Conservation (phyloP, 2,888 invertebrate genomes). For the Mylabris sibirica region DNA sequence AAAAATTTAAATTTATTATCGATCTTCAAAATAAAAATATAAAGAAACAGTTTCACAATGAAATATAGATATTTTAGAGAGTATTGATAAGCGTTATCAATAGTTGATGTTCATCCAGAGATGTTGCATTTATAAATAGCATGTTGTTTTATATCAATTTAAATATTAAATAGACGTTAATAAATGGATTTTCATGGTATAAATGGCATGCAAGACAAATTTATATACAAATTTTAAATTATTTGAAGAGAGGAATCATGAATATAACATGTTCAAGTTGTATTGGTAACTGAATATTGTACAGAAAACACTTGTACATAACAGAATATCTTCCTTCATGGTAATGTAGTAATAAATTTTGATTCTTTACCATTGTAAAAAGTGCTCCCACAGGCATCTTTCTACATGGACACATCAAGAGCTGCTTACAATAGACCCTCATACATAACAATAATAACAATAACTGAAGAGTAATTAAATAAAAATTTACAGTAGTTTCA, state of each 20-base stretch:
- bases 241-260: background rate
- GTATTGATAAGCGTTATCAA: background rate
- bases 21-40: background rate
- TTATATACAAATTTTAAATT: background rate
- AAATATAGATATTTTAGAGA: background rate
- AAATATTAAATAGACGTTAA: background rate
- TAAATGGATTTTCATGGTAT: background rate
- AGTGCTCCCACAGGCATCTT: no score
- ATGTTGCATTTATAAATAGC: background rate
- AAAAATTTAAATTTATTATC: constrained; percentile 32
- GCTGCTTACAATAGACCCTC: no score
- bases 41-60: background rate
- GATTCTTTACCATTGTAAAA: no score
- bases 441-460: no score
- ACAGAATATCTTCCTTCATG: no score
- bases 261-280: no score
- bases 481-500: no score
- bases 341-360: no score
- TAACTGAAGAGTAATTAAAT: no score
- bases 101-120: background rate
- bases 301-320: no score
- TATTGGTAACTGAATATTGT: no score
- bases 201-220: background rate
- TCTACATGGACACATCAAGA: no score
- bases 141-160: background rate